Conservation (phyloP, 2,888 invertebrate genomes). For the Lasioglossum calceatum region DNA sequence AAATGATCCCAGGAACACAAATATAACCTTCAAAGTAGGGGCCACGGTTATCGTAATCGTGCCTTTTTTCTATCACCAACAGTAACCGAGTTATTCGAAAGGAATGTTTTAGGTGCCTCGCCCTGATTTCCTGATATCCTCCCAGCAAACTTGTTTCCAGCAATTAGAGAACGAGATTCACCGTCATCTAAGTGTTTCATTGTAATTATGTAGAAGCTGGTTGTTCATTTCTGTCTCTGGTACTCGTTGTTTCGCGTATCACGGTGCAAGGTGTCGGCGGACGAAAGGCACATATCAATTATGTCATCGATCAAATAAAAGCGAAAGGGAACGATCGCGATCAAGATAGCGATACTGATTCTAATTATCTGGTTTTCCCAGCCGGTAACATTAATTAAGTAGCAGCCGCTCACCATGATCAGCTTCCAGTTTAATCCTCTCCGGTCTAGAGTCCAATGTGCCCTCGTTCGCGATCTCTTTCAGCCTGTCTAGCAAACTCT, state of each 20-base stretch:
- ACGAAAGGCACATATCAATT: conserved; percentile 39
- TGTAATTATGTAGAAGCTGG: neutral
- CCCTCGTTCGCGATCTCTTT: conserved; percentile 91
- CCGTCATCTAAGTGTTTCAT: neutral
- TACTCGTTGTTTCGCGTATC: neutral
- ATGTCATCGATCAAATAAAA: conserved; percentile 53
- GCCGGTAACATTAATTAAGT: conserved; percentile 34
- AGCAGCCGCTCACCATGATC: conserved; percentile 76
- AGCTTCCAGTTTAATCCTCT: conserved; percentile 86
- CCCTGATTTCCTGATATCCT: no score
- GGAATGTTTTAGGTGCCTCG: no score
- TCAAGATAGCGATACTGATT: conserved; percentile 19
- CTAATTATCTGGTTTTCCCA: conserved; percentile 10
- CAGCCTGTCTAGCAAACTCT: conserved; percentile 90
- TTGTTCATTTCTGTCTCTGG: neutral
- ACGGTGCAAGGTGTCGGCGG: conserved; percentile 21
- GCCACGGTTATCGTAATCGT: no score
- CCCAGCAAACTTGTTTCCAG: no score
- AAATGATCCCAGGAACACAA: no score
- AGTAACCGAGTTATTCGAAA: no score
- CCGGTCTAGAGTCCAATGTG: conserved; percentile 91
- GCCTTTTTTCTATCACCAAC: no score
- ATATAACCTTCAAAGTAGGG: no score
- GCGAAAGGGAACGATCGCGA: conserved; percentile 31
- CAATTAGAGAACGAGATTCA: no score